Base-by-base conservation (phyloP, 2,888 invertebrate species). In the Amphipoea lucens region DNA sequence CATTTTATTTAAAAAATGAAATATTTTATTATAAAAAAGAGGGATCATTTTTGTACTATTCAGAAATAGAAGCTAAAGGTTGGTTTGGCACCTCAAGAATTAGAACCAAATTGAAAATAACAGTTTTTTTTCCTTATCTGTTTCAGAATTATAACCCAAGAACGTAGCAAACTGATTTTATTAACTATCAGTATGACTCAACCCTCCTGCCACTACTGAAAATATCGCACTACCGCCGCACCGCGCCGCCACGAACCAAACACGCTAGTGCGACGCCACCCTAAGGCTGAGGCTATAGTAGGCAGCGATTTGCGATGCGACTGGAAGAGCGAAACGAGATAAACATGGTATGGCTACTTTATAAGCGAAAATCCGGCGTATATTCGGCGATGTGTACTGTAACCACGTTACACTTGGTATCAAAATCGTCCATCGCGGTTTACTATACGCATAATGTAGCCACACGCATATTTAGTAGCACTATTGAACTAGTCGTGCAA, bases 221-320 rank as follows among this genome's bases (percentile, higher is more conserved):
- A 78, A 40, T 45, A 79, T 69, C 70, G 2, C 45, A 57, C 63
- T 69, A 23, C 45, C 51, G 9, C 29, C 11, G 20, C 17, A n/a
- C 7, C 23, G 45, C 51, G 9, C 29, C 11, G 20, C 17, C 36
- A 12, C 23, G 45, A 66, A 68, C 66, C 20, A 36, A 60, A 36
- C 40, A 68, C 68, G 65, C 51, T 45, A 62, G 74, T 72, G 54
- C 42, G 51, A 70, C 65, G 36, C 68, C 68, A 45, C 72, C 79
- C 63, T 81, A 29, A 29, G 29, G 29, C 29, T 29, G 29, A 29
- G 29, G 29, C 29, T 29, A 29, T 1, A 29, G 29, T 29, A 29
- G 29, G 1, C 29, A 29, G 29, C 29, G 29, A 29, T 29, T 29
- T 29, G 29, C 29, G 29, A 29, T 29, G 29, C 29, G 29, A 29